phyloP scores from a whole-genome alignment of 2,888 invertebrate genomes.

The Itoplectis maculator region DNA sequence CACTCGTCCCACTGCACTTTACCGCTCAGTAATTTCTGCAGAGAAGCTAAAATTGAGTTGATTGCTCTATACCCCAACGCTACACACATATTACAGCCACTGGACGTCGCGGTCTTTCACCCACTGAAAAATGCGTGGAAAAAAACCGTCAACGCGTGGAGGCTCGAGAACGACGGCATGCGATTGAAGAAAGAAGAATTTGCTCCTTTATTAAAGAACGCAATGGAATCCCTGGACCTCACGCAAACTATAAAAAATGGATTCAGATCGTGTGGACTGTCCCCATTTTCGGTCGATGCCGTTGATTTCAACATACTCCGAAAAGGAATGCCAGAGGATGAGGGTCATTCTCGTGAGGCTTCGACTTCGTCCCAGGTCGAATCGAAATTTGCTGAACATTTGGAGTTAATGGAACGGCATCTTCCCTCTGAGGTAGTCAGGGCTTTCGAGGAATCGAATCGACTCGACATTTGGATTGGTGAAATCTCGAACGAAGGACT shows the following conservation, averaged over 20 bases:
- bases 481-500: conserved; percentile 28
- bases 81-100: conserved; percentile 81
- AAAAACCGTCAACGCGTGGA: conserved; percentile 73
- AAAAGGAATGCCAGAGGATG: neutral
- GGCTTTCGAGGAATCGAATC: conserved; percentile 31
- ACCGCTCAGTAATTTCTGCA: conserved; percentile 80
- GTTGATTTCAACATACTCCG: conserved; percentile 54
- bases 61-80: conserved; percentile 80
- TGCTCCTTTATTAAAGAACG: conserved; percentile 70
- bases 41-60: conserved; percentile 78
- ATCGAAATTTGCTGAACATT: conserved; percentile 10
- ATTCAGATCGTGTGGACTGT: conserved; percentile 74
- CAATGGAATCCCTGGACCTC: conserved; percentile 66
- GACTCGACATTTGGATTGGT: conserved; percentile 16
- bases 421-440: conserved; percentile 11
- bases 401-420: conserved; percentile 20
- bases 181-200: conserved; percentile 73
- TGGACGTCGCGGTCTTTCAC: conserved; percentile 81
- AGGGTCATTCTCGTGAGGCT: neutral
- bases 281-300: conserved; percentile 65
- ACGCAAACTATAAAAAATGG: conserved; percentile 70
- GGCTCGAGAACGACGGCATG: conserved; percentile 70
- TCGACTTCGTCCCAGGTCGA: neutral
- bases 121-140: conserved; percentile 78
- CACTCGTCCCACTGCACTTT: conserved; percentile 80